Evolutionary conservation across 2,113 vertebrate genomes (phyloP).

Genomic region (Sceloporus undulatus): DNA sequence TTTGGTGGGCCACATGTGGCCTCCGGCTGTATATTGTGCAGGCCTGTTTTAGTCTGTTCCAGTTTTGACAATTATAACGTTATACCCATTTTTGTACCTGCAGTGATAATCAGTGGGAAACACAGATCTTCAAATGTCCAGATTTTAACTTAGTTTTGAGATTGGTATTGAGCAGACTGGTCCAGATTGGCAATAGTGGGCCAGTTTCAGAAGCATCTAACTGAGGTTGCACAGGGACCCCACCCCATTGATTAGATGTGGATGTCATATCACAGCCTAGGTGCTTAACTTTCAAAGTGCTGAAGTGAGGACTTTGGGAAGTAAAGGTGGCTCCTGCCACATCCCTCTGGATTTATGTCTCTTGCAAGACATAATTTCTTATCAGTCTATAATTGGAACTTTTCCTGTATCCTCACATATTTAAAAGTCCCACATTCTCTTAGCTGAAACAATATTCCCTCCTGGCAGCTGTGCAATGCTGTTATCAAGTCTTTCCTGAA

Average conservation of each 20-base stretch:
- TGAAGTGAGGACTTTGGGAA: not conserved
- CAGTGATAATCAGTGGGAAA: no score
- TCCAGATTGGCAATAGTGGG: no score
- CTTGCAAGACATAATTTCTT: not conserved
- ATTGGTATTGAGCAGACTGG: no score
- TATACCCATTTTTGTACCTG: no score
- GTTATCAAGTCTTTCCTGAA: slow-evolving; percentile 4
- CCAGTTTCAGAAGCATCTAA: no score
- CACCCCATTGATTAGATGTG: not conserved
- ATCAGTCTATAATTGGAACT: not conserved
- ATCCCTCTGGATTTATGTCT: not conserved
- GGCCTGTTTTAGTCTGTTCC: no score
- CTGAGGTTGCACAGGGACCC: no score
- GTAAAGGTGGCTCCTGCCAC: not conserved
- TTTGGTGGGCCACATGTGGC: no score
- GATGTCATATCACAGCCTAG: not conserved
- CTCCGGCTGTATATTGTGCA: no score
- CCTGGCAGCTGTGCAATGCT: not conserved
- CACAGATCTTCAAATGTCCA: no score
- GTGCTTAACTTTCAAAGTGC: not conserved
- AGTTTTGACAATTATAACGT: no score
- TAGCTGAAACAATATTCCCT: not conserved
- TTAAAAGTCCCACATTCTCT: not conserved
- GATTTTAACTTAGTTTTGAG: no score
- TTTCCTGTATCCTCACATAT: not conserved